Evolutionary conservation across 2,888 invertebrate genomes (phyloP).

Genomic region (Periphyllus acericola): DNA sequence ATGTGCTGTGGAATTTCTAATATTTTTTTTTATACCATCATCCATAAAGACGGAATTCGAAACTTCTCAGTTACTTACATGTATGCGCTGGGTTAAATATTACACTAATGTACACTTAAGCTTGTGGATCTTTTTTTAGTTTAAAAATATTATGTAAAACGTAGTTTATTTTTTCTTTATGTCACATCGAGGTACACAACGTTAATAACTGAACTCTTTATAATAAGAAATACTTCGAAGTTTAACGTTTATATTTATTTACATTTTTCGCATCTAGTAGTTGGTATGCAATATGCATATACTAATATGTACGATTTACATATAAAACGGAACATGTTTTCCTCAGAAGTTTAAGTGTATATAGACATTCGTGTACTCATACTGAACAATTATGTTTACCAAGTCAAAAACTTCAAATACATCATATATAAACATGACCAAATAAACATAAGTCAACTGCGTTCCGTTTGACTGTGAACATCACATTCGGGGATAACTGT

Average conservation of each 20-base stretch:
- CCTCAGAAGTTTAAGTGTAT: not conserved
- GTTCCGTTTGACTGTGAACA: not conserved
- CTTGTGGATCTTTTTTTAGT: too few relatives aligned
- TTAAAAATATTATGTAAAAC: too few relatives aligned
- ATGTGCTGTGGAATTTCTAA: too few relatives aligned
- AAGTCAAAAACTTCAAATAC: conserved; percentile 3
- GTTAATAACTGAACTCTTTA: not conserved
- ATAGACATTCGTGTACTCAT: conserved; percentile 15
- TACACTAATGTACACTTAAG: too few relatives aligned
- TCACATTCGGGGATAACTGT: not conserved
- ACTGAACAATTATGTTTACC: conserved; percentile 27
- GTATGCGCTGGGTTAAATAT: too few relatives aligned
- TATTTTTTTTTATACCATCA: too few relatives aligned
- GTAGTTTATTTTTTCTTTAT: not conserved
- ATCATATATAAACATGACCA: not conserved
- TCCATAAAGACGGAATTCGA: too few relatives aligned
- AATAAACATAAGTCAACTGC: not conserved
- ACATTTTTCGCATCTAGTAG: not conserved
- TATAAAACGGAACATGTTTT: not conserved
- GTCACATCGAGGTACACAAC: not conserved
- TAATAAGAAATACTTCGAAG: not conserved
- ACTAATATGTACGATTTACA: not conserved
- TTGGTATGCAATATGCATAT: not conserved
- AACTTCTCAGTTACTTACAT: too few relatives aligned
- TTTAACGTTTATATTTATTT: not conserved